phyloP scores from a whole-genome alignment of 35 echinoderm and acorn worm species.

The Lytechinus variegatus region DNA sequence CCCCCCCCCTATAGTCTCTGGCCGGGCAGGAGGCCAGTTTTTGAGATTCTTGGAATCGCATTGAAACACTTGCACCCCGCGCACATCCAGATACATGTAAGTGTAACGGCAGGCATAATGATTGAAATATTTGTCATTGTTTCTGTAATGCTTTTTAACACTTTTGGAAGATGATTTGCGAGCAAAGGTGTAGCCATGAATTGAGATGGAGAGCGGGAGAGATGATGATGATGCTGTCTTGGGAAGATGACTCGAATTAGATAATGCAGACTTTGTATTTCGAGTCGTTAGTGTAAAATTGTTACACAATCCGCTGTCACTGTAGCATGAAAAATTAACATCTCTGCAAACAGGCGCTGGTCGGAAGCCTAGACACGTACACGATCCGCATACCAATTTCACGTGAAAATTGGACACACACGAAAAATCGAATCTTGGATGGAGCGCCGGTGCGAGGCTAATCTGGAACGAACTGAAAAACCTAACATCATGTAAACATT shows the following conservation, averaged over 20 bases:
- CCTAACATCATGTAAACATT: constrained; percentile 40
- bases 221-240: neutral
- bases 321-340: neutral
- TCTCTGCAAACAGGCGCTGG: neutral
- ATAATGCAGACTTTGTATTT: neutral
- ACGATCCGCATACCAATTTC: constrained; percentile 5
- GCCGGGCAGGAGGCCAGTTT: too few species aligned
- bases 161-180: too few species aligned
- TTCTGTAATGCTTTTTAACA: too few species aligned
- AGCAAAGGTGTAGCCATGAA: too few species aligned
- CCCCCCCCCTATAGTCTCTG: too few species aligned
- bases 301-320: neutral
- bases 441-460: neutral
- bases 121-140: too few species aligned
- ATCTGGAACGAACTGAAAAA: neutral
- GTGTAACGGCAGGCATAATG: too few species aligned
- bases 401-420: constrained; percentile 30
- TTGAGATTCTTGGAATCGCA: too few species aligned
- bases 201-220: neutral
- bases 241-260: neutral
- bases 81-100: too few species aligned
- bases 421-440: neutral
- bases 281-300: neutral
- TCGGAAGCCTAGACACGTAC: neutral
- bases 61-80: too few species aligned